Conservation (phyloP, 2,113 vertebrate species). For the Ammodramus savannarum region DNA sequence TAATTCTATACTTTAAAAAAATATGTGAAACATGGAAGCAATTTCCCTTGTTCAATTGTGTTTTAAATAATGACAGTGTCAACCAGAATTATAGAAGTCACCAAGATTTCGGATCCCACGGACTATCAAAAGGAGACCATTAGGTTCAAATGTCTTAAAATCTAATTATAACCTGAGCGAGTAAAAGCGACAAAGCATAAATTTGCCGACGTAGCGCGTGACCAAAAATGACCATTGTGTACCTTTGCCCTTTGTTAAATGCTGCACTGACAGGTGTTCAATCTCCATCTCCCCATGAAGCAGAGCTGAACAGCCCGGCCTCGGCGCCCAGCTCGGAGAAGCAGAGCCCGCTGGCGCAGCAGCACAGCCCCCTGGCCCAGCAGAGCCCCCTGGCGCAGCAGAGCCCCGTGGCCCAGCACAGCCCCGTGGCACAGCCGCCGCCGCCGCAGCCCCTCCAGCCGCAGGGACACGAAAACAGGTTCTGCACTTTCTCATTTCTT, state of each 20-base stretch:
- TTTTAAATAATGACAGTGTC: not conserved
- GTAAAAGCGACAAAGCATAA: not conserved
- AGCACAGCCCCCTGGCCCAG: conserved; percentile 82
- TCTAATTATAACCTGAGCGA: not conserved
- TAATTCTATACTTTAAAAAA: not conserved
- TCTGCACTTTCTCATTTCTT: not conserved
- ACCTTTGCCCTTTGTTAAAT: conserved; percentile 16
- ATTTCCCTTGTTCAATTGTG: not conserved
- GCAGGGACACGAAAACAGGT: conserved; percentile 93
- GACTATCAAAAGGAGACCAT: not conserved
- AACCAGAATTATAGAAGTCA: not conserved
- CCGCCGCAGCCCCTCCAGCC: conserved; percentile 83
- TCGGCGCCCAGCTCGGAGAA: conserved; percentile 92
- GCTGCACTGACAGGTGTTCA: not conserved
- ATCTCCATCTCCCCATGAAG: not conserved
- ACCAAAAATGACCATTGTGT: not conserved
- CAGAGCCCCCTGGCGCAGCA: conserved; percentile 80
- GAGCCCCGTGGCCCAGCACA: conserved; percentile 75
- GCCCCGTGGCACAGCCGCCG: conserved; percentile 70
- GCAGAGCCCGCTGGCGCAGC: conserved; percentile 92
- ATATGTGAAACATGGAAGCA: not conserved
- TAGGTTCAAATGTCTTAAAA: conserved; percentile 14
- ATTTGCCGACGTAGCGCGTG: not conserved
- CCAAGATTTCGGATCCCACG: not conserved
- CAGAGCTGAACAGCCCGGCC: conserved; percentile 90